Base-by-base conservation (phyloP, 2,888 invertebrate species). In the Drosophila mettleri region DNA sequence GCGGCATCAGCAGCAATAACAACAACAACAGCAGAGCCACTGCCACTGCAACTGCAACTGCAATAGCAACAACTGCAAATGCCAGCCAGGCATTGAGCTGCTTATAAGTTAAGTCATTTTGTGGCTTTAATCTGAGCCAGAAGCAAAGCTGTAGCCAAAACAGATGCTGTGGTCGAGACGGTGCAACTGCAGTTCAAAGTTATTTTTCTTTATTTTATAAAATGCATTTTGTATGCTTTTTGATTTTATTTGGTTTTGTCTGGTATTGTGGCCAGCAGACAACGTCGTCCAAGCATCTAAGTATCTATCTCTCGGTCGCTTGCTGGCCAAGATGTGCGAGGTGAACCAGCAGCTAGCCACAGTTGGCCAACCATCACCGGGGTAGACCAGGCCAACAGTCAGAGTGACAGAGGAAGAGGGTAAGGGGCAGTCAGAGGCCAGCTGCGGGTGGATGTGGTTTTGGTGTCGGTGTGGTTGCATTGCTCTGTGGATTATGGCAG, bases 101-200 rank as follows among this genome's bases (percentile, higher is more conserved):
- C 75, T 78, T 80, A 81, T 75, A 84, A 83, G 82, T 83, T 84
- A 83, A 83, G 82, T 83, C 82, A 85, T 83, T 83, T 82, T 77
- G 79, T 51, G 74, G 76, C 80, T 82, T 39, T 58, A 68, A 66
- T 68, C 73, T 72, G 48, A 60, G 71, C 63, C 65, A 70, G 45
- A 63, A 70, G 74, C 76, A 43, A 58, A 62, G 67, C 65, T 41
- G 16, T 12, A 66, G 60, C 52, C 41, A 54, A 48, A 59, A 51
- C 60, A 58, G 60, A 63, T 46, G 39, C 54, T 52, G 51, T 18
- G 20, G 43, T 41, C 46, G 46, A 69, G 43, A 45, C 43, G 14
- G 27, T 64, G 29, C 51, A 58, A 43, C 69, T 55, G 62, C 73
- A 73, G 75, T 74, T 72, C 74, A 74, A 69, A 69, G 74, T 66